Conservation (phyloP, 2,797 vertebrate genomes). For the Halcyon leucocephala region DNA sequence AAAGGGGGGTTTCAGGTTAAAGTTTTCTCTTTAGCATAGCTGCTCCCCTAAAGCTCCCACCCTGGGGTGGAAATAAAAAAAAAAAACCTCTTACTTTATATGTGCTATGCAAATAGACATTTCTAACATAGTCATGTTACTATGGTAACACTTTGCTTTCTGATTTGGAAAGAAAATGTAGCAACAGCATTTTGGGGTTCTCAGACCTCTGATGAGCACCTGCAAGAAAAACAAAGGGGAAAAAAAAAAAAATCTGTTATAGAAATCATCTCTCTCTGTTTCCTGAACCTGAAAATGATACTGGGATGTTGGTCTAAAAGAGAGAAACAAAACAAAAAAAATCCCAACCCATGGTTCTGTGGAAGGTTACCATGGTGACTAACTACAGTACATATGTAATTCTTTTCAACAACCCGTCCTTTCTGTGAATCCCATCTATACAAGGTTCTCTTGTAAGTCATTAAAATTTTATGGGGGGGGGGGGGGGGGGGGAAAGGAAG, state of each 20-base stretch:
- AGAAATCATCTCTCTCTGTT: slow-evolving; percentile 74
- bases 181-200: slow-evolving; percentile 83
- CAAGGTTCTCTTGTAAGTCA: slow-evolving; percentile 93
- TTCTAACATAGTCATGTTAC: slow-evolving; percentile 85
- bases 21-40: slow-evolving; percentile 64
- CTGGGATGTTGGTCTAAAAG: slow-evolving; percentile 77
- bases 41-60: slow-evolving; percentile 47
- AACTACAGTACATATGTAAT: slow-evolving; percentile 92
- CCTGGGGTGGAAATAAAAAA: slow-evolving; percentile 66
- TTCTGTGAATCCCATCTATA: slow-evolving; percentile 86
- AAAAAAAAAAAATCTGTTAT: slow-evolving; percentile 43
- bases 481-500: slow-evolving; percentile 62
- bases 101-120: slow-evolving; percentile 89
- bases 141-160: slow-evolving; percentile 87
- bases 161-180: slow-evolving; percentile 83
- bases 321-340: slow-evolving; percentile 66
- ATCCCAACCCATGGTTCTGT: slow-evolving; percentile 83
- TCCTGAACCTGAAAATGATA: slow-evolving; percentile 81
- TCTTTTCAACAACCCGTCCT: slow-evolving; percentile 85
- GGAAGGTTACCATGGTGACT: slow-evolving; percentile 88
- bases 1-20: slow-evolving; percentile 33
- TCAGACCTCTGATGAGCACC: slow-evolving; percentile 76
- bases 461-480: slow-evolving; percentile 81
- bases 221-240: slow-evolving; percentile 8
- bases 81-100: slow-evolving; percentile 77